A percentile compares a stretch with the other conserved stretches of the same genome.
Evolutionary conservation across 2,888 invertebrate genomes (phyloP).

Genomic region (Seira musarum): DNA sequence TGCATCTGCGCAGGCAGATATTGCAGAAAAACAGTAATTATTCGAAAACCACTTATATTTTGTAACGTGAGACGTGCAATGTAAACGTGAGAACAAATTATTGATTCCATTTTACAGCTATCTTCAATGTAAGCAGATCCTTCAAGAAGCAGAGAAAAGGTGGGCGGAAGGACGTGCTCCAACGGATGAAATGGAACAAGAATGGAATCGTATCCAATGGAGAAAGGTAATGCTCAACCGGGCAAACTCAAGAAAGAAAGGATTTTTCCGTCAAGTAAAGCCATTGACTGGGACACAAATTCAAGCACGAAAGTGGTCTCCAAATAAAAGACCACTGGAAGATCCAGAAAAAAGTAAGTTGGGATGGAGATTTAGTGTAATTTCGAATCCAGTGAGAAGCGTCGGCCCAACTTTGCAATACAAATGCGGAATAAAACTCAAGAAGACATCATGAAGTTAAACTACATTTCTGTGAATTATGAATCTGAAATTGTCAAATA

Average conservation of each 20-base stretch:
- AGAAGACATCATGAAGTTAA: too few relatives aligned
- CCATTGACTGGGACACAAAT: conserved; percentile 60
- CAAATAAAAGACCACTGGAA: conserved; percentile 43
- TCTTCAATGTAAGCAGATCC: conserved; percentile 32
- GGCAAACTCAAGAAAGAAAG: conserved; percentile 43
- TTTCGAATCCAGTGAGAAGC: conserved; percentile 19
- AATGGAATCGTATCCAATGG: conserved; percentile 64
- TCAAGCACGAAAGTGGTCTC: conserved; percentile 59
- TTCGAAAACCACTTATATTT: not conserved
- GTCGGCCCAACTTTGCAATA: not conserved
- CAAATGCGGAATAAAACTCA: not conserved
- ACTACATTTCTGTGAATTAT: not conserved
- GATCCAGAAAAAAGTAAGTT: conserved; percentile 42
- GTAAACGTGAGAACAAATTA: too few relatives aligned
- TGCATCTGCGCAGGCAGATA: conserved; percentile 62
- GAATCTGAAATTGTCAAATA: too few relatives aligned
- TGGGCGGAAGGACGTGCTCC: conserved; percentile 56
- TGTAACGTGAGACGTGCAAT: too few relatives aligned
- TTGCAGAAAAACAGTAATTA: conserved; percentile 60
- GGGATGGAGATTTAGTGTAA: conserved; percentile 53
- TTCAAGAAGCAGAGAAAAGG: conserved; percentile 54
- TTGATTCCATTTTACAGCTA: conserved; percentile 39
- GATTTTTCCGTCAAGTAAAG: conserved; percentile 51
- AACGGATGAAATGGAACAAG: conserved; percentile 59
- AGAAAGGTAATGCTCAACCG: conserved; percentile 58